Evolutionary conservation across 2,797 vertebrate genomes (phyloP).

Genomic region (Podarcis siculus): DNA sequence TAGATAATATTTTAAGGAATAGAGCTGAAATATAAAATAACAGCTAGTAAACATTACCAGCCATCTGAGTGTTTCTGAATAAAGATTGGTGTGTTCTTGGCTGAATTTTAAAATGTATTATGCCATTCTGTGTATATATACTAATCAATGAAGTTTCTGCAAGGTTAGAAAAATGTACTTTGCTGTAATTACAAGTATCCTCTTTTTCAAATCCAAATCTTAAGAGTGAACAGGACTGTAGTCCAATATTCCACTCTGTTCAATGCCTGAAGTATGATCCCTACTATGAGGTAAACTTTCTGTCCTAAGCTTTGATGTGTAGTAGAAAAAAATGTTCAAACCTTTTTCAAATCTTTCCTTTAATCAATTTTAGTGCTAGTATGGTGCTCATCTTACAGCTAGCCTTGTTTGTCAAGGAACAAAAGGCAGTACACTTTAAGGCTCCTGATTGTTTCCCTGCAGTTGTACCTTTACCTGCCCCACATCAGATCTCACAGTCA

Average conservation of each 20-base stretch:
- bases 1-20: slow-evolving; percentile 88
- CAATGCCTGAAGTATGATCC: neutral
- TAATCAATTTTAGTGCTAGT: neutral
- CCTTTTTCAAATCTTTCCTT: neutral
- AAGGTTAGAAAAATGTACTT: neutral
- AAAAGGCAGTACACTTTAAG: no score
- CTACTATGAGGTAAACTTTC: neutral
- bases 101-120: neutral
- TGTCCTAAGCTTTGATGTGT: neutral
- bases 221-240: neutral
- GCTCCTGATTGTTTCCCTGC: no score
- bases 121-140: neutral
- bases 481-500: no score
- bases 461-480: no score
- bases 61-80: neutral
- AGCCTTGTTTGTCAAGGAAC: no score
- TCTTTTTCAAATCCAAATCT: neutral
- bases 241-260: neutral
- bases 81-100: neutral
- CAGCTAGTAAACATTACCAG: slow-evolving; percentile 42
- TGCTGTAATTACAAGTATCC: neutral
- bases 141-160: neutral
- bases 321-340: neutral
- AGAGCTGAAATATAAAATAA: slow-evolving; percentile 83
- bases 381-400: neutral